Evolutionary conservation across 2,888 invertebrate species (phyloP), one percentile per base, ranked within the genome.

Genomic region (Parapristionchus giblindavisi): DNA sequence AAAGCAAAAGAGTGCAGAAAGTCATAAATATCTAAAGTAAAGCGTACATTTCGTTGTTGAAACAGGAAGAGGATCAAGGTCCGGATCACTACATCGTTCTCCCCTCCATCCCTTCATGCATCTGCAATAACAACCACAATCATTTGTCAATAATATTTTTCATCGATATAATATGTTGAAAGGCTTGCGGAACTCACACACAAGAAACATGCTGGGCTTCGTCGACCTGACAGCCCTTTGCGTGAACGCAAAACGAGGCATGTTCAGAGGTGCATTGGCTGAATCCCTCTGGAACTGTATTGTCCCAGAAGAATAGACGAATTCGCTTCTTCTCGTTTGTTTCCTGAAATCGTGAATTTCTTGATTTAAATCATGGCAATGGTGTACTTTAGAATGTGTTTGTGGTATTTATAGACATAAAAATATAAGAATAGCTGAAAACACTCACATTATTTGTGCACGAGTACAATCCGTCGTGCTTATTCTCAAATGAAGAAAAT

Each of bases 21-120:
- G n/a, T n/a, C n/a, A n/a, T n/a, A n/a, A n/a, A n/a, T n/a, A n/a
- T n/a, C n/a, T n/a, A n/a, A n/a, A n/a, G n/a, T n/a, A n/a, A n/a
- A 38, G 6, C 63, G 27, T 32, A 54, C 56, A 14, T 6, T 14
- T 54, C 6, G 8, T 54, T 5, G 56, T n/a, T 24, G 56, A 54
- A 24, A 14, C 24, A 6, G 56, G 17, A 8, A n/a, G n/a, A 6
- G 60, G 29, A 11, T 29, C 11, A 0, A 66, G 66, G 11, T 51
- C n/a, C 2, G 66, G 32, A 4, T 29, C 51, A n/a, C 32, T 24
- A 36, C 66, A 66, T 2, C 34, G 24, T 6, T n/a, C 27, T 5
- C 70, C 70, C n/a, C 40, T 21, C 70, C 70, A 71, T 17, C 56
- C 70, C 40, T 38, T 71, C 70, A 71, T 56, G 70, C 70, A 71